These are phyloP conservation scores for Illadopsis cleaveri DNA, from an alignment of 2,113 vertebrate genomes.

Conservation along the genomic window DNA sequence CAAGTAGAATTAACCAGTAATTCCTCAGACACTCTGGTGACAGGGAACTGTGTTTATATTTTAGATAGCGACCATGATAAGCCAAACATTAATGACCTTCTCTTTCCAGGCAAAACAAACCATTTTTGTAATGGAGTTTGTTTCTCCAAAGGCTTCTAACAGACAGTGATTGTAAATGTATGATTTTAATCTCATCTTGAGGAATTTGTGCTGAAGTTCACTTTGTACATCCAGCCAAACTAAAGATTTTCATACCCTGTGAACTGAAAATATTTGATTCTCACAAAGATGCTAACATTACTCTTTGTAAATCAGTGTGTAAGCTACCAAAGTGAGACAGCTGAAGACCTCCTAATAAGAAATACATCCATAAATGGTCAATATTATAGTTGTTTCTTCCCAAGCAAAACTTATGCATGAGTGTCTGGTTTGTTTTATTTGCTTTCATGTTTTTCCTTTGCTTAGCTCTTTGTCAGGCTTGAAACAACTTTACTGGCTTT, in stretches of 20 bases:
- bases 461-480: background rate
- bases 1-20: background rate
- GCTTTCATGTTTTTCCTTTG: background rate
- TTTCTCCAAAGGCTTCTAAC: background rate
- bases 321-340: background rate
- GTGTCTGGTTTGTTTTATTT: background rate
- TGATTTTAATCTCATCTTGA: background rate
- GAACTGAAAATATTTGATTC: slow-evolving; percentile 20
- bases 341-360: background rate
- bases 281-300: background rate
- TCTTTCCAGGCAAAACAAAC: slow-evolving; percentile 31
- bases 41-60: background rate
- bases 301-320: background rate
- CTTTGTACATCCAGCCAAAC: slow-evolving; percentile 42
- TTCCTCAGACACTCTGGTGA: background rate
- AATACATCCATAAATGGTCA: background rate
- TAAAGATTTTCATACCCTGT: slow-evolving; percentile 15
- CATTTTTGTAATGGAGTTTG: background rate
- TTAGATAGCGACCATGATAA: background rate
- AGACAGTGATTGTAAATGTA: background rate
- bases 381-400: background rate
- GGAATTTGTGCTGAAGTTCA: background rate
- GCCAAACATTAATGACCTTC: background rate
- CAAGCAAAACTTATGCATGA: background rate
- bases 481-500: background rate